Evolutionary conservation across 2,113 vertebrate genomes (phyloP).

Genomic region (Silurus asotus): DNA sequence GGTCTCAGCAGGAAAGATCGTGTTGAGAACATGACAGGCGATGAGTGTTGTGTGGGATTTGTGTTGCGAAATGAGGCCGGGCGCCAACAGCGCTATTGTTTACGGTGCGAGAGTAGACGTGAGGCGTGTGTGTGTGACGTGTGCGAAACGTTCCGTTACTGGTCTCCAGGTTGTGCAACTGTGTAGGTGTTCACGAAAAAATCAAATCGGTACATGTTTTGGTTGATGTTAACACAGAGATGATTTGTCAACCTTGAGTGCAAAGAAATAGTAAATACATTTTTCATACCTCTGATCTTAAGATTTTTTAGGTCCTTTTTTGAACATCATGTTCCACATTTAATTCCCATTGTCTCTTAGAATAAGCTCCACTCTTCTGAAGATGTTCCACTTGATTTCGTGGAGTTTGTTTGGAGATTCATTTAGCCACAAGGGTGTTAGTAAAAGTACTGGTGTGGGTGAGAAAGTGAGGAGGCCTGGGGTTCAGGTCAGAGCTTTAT

Average conservation of each 20-base stretch:
- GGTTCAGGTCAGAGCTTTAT: no score
- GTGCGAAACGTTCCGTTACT: neutral
- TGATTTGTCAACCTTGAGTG: neutral
- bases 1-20: neutral
- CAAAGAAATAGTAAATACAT: no score
- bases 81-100: neutral
- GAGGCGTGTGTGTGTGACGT: neutral
- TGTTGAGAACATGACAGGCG: neutral
- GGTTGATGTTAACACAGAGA: neutral
- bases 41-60: slow-evolving; percentile 18
- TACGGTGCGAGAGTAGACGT: slow-evolving; percentile 2
- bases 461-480: no score
- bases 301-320: no score
- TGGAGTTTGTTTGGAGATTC: no score
- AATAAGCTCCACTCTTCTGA: no score
- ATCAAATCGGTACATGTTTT: slow-evolving; percentile 10
- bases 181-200: neutral
- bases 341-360: no score
- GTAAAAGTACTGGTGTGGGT: no score
- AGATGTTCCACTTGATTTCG: no score
- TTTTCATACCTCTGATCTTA: no score
- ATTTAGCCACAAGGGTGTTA: no score
- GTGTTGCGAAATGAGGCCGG: slow-evolving; percentile 16
- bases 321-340: no score
- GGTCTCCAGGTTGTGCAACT: neutral